Conservation (phyloP, 1,140 invertebrate genomes). For the Physella acuta region DNA sequence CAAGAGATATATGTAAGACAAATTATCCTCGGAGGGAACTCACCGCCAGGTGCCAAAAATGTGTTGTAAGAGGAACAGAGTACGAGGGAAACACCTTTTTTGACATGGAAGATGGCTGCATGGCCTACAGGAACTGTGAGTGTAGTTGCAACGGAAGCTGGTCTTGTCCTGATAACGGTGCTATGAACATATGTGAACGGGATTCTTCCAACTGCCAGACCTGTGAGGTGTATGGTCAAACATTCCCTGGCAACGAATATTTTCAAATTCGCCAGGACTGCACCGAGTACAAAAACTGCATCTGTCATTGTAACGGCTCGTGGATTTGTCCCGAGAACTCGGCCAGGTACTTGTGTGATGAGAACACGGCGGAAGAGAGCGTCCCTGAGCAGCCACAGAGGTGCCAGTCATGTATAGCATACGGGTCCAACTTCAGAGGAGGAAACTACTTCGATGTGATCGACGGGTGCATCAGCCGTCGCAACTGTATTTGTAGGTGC, state of each 20-base stretch:
- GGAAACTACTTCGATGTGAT: constrained; percentile 33
- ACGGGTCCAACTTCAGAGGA: constrained; percentile 31
- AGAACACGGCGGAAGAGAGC: too few species aligned
- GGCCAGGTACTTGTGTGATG: constrained; percentile 33
- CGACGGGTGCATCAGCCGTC: constrained; percentile 33
- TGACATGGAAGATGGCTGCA: constrained; percentile 1
- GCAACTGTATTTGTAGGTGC: constrained; percentile 36
- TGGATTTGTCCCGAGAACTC: constrained; percentile 37
- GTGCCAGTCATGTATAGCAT: constrained; percentile 29
- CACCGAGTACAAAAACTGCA: constrained; percentile 22
- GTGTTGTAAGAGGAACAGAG: not conserved
- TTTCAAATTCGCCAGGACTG: constrained; percentile 33
- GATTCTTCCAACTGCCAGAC: not conserved
- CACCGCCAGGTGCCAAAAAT: not conserved
- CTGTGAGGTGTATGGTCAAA: not conserved
- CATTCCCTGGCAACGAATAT: constrained; percentile 30
- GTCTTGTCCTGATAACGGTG: not conserved
- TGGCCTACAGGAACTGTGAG: not conserved
- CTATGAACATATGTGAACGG: constrained; percentile 6
- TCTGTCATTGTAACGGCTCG: constrained; percentile 25
- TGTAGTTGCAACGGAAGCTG: constrained; percentile 4
- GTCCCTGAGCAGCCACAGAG: constrained; percentile 10
- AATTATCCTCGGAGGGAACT: too few species aligned
- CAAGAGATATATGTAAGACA: constrained; percentile 6
- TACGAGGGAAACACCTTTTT: not conserved